Evolutionary conservation across 2,113 vertebrate species (phyloP).

Genomic region (Lota lota): DNA sequence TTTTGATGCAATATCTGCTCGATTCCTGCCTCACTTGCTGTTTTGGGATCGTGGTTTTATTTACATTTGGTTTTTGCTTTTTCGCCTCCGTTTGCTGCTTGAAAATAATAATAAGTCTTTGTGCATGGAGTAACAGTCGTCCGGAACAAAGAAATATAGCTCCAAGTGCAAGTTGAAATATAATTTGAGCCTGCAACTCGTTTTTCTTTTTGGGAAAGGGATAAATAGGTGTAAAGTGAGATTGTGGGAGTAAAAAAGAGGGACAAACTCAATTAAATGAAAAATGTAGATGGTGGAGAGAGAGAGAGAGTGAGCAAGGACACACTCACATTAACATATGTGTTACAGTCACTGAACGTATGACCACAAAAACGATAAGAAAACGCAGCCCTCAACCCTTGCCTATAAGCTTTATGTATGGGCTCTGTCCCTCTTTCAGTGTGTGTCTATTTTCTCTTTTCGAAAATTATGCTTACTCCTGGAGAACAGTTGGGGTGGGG

Average conservation of each 20-base stretch:
- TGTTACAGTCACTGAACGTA: slow-evolving; percentile 25
- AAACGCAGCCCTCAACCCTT: slow-evolving; percentile 26
- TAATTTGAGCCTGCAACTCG: neutral
- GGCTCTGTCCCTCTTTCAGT: slow-evolving; percentile 1
- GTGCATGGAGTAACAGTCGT: neutral
- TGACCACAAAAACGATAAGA: slow-evolving; percentile 14
- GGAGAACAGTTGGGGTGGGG: slow-evolving; percentile 69
- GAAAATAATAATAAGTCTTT: neutral
- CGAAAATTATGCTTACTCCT: slow-evolving; percentile 28
- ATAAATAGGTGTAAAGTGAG: too few species aligned
- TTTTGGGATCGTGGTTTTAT: too few species aligned
- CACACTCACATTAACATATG: slow-evolving; percentile 32
- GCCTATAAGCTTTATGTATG: slow-evolving; percentile 23
- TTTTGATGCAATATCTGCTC: too few species aligned
- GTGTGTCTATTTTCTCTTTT: slow-evolving; percentile 24
- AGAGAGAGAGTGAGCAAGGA: slow-evolving; percentile 2
- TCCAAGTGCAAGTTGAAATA: slow-evolving; percentile 8
- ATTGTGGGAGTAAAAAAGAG: too few species aligned
- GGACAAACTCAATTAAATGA: neutral
- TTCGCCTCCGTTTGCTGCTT: neutral
- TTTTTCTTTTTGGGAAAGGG: neutral
- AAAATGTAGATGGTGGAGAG: slow-evolving; percentile 8
- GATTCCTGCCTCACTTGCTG: too few species aligned
- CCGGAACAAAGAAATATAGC: neutral
- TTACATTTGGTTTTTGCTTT: neutral